Evolutionary conservation across 2,113 vertebrate genomes (phyloP).

Genomic region (Fulmarus glacialis): DNA sequence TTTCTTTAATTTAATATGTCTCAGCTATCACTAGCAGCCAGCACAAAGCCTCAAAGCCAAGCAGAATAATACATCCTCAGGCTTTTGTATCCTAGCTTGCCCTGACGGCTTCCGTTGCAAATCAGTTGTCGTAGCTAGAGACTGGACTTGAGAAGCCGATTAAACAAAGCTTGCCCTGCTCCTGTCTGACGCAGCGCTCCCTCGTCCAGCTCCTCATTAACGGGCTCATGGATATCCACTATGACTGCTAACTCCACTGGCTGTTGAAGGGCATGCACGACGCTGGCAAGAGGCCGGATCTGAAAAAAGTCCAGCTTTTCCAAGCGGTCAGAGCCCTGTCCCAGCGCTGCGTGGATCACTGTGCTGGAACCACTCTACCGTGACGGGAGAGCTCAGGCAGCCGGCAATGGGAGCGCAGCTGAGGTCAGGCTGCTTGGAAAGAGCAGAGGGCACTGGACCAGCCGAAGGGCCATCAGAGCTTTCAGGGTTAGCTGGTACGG

Average conservation of each 20-base stretch:
- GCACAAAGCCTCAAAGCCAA: constrained; percentile 28
- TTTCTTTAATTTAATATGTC: constrained; percentile 4
- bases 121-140: constrained; percentile 20
- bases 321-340: neutral
- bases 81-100: constrained; percentile 45
- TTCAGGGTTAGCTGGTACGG: neutral
- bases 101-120: constrained; percentile 20
- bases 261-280: constrained; percentile 12
- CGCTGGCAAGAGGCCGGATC: neutral
- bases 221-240: neutral
- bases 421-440: constrained; percentile 10
- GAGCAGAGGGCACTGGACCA: neutral
- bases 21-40: constrained; percentile 33
- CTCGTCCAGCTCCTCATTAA: constrained; percentile 41
- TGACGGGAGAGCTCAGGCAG: neutral
- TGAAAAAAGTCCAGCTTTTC: constrained; percentile 10
- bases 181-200: neutral
- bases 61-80: constrained; percentile 31
- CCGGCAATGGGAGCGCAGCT: neutral
- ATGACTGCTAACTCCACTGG: constrained; percentile 10
- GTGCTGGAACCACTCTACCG: neutral
- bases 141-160: constrained; percentile 30
- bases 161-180: constrained; percentile 40
- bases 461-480: neutral
- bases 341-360: neutral